phyloP scores from a whole-genome alignment of 2,113 vertebrate species.

The Hydropotes inermis region DNA sequence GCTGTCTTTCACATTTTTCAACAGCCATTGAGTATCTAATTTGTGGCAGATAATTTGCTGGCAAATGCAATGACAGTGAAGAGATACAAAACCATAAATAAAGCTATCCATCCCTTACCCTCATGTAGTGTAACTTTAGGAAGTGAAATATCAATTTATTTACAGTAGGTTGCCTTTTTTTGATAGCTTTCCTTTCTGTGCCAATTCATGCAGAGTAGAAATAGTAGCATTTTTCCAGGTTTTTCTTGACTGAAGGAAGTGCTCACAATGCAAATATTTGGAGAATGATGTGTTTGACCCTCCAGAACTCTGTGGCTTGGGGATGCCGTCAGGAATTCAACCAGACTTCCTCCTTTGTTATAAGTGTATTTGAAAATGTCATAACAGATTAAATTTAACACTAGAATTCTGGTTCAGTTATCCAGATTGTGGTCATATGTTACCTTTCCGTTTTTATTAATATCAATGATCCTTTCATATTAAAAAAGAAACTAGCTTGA shows the following conservation, averaged over 20 bases:
- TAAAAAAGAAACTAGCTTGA: background rate
- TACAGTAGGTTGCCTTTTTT: background rate
- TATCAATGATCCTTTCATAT: conserved; percentile 8
- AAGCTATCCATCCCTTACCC: background rate
- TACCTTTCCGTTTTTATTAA: background rate
- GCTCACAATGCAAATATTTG: background rate
- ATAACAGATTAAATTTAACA: conserved; percentile 33
- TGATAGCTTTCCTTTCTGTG: background rate
- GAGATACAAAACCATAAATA: background rate
- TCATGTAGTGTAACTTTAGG: background rate
- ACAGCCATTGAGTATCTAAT: background rate
- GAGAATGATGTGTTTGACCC: background rate
- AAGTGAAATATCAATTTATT: background rate
- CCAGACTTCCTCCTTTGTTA: background rate
- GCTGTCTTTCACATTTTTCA: background rate
- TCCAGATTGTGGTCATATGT: background rate
- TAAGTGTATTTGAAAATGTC: conserved; percentile 37
- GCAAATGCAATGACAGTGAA: background rate
- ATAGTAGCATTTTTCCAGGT: background rate
- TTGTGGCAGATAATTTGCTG: background rate
- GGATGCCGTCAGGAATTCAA: background rate
- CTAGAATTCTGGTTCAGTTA: conserved; percentile 21
- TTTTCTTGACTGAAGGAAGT: background rate
- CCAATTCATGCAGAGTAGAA: background rate
- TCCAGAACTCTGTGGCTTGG: background rate